Conservation (phyloP, 2,113 vertebrate genomes). For the Proterorhinus semilunaris region DNA sequence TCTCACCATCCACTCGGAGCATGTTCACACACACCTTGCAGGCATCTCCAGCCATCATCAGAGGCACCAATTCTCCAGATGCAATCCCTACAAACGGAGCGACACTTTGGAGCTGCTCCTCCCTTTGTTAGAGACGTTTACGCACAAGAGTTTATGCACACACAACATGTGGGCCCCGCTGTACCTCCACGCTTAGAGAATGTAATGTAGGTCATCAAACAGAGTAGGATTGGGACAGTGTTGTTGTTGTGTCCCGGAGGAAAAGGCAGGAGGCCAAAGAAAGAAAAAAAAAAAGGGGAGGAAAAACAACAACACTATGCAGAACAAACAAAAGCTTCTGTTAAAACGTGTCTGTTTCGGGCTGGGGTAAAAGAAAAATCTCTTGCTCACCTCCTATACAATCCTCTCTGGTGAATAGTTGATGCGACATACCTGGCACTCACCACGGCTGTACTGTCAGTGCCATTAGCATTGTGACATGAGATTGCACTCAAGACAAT, state of each 20-base stretch:
- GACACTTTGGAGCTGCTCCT: conserved; percentile 54
- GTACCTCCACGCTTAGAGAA: conserved; percentile 68
- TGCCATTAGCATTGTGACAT: conserved; percentile 75
- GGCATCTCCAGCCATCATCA: conserved; percentile 35
- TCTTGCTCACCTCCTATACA: conserved; percentile 50
- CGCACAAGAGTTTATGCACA: conserved; percentile 58
- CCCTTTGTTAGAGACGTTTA: conserved; percentile 60
- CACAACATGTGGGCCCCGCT: conserved; percentile 63
- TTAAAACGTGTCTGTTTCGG: conserved; percentile 67
- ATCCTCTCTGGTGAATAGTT: conserved; percentile 75
- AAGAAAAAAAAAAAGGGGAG: conserved; percentile 45
- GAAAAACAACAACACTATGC: conserved; percentile 32
- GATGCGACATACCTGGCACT: conserved; percentile 57
- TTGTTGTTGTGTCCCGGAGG: conserved; percentile 67
- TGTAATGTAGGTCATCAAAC: conserved; percentile 79
- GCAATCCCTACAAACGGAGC: conserved; percentile 36
- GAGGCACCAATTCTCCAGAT: conserved; percentile 54
- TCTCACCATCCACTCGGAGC: conserved; percentile 23
- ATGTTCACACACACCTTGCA: conserved; percentile 23
- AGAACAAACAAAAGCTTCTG: conserved; percentile 76
- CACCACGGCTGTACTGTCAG: conserved; percentile 60
- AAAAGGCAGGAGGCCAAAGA: conserved; percentile 56
- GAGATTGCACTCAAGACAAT: conserved; percentile 79
- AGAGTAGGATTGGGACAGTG: conserved; percentile 56
- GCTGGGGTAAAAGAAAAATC: conserved; percentile 62